Percentiles rank a stretch among this genome's conserved stretches.
Conservation (phyloP, 2,888 invertebrate species). For the Malacosoma neustria region DNA sequence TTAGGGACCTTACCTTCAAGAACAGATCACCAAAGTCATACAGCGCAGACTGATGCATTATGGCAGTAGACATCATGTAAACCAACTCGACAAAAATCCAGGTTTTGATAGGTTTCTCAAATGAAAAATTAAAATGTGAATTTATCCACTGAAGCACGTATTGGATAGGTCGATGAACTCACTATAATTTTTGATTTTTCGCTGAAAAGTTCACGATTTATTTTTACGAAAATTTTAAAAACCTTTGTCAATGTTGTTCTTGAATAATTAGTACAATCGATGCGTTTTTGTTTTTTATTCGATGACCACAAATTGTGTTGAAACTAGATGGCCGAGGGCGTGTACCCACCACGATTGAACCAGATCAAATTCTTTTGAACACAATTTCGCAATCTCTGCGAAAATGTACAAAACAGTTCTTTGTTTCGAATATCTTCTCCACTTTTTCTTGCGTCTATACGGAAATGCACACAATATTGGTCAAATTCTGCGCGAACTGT, state of each 20-base stretch:
- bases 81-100: slow-evolving; percentile 50
- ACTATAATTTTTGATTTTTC: slow-evolving; percentile 55
- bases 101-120: no score
- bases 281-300: slow-evolving; percentile 66
- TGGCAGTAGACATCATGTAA: slow-evolving; percentile 83
- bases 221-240: slow-evolving; percentile 57
- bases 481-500: slow-evolving; percentile 70
- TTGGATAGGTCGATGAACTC: slow-evolving; percentile 53
- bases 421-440: slow-evolving; percentile 68
- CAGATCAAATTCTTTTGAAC: slow-evolving; percentile 64
- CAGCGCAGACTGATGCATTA: slow-evolving; percentile 84
- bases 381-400: slow-evolving; percentile 71
- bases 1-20: slow-evolving; percentile 76
- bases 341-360: slow-evolving; percentile 43
- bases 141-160: slow-evolving; percentile 64
- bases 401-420: slow-evolving; percentile 75
- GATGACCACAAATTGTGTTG: slow-evolving; percentile 62
- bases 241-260: slow-evolving; percentile 44
- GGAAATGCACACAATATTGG: slow-evolving; percentile 64
- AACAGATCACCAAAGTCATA: slow-evolving; percentile 85
- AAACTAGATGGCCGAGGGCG: slow-evolving; percentile 65
- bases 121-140: no score
- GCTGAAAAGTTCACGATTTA: slow-evolving; percentile 47
- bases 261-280: slow-evolving; percentile 49
- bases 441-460: slow-evolving; percentile 68